phyloP scores from a whole-genome alignment of 2,113 vertebrate species.

The Rhineura floridana region DNA sequence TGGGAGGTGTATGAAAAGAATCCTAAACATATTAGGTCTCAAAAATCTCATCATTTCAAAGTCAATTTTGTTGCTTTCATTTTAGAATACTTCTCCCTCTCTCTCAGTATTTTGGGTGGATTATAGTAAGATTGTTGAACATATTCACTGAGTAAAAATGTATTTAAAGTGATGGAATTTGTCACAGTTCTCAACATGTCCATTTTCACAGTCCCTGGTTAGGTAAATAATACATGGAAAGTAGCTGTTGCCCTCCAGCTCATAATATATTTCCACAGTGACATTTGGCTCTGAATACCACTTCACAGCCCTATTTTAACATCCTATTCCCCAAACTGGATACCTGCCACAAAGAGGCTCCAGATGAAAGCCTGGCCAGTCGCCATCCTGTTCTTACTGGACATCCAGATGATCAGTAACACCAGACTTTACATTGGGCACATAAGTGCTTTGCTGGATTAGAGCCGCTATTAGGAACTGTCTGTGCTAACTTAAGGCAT shows the following conservation, averaged over 20 bases:
- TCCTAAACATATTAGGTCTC: not conserved
- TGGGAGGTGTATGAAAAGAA: not conserved
- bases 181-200: not conserved
- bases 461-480: constrained; percentile 1
- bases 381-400: constrained; percentile 7
- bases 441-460: constrained; percentile 13
- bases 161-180: constrained; percentile 3
- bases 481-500: constrained; percentile 26
- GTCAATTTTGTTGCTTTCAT: not conserved
- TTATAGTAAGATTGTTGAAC: not conserved
- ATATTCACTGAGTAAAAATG: not conserved
- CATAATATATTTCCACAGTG: constrained; percentile 28
- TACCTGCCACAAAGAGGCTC: constrained; percentile 34
- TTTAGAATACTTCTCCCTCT: not conserved
- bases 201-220: constrained; percentile 13
- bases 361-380: constrained; percentile 21
- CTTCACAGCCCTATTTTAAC: constrained; percentile 7
- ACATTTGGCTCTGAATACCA: constrained; percentile 8
- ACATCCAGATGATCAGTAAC: constrained; percentile 6
- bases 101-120: not conserved
- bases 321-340: constrained; percentile 21
- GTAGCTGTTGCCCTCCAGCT: constrained; percentile 24
- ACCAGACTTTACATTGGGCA: not conserved
- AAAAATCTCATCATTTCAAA: not conserved
- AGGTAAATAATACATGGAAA: constrained; percentile 34